These are phyloP conservation scores for Callocephalon fimbriatum DNA, from an alignment of 2,113 vertebrate genomes.

Conservation along the genomic window DNA sequence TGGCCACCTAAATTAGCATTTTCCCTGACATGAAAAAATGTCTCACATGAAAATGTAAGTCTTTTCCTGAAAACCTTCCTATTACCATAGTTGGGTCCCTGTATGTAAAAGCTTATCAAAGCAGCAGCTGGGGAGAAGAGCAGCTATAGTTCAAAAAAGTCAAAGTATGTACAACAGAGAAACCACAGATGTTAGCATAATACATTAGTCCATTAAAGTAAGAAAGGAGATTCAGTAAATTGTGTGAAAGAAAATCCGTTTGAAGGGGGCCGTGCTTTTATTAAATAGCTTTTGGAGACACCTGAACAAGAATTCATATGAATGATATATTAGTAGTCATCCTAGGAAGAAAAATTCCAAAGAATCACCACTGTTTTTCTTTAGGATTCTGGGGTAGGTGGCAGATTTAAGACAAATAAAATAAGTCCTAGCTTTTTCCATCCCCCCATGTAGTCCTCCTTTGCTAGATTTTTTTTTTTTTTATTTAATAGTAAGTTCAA, in stretches of 20 bases:
- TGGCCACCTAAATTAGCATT: background rate
- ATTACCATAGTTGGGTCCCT: background rate
- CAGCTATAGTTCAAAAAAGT: background rate
- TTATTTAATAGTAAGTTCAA: background rate
- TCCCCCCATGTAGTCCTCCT: too few species aligned
- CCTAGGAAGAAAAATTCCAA: background rate
- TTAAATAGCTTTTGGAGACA: background rate
- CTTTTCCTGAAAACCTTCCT: background rate
- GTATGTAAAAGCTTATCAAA: background rate
- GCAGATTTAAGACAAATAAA: background rate
- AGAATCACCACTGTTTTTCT: background rate
- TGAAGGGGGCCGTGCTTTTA: background rate
- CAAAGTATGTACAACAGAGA: background rate
- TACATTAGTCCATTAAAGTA: background rate
- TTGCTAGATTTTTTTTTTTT: rapidly evolving
- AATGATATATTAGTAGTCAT: rapidly evolving
- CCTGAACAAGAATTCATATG: background rate
- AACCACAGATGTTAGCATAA: background rate
- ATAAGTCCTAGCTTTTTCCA: background rate
- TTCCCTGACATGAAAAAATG: background rate
- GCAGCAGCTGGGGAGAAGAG: background rate
- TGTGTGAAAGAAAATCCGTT: background rate
- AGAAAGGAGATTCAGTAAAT: background rate
- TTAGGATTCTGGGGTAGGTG: background rate
- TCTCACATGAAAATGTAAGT: background rate